phyloP scores from a whole-genome alignment of 2,797 vertebrate species.

The Manis pentadactyla region DNA sequence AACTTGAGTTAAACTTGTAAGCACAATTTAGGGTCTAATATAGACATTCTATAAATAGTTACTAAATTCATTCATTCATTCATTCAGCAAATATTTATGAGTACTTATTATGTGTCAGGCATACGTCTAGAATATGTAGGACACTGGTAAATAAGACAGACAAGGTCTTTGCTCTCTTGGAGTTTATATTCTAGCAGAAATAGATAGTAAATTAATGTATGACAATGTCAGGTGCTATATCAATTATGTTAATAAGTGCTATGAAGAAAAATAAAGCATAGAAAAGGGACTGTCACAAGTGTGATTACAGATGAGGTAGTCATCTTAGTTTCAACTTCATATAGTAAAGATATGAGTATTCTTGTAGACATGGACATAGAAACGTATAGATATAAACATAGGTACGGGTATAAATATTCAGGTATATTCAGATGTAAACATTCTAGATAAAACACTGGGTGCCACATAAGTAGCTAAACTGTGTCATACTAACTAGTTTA shows the following conservation, averaged over 20 bases:
- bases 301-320: neutral
- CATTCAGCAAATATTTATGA: slow-evolving; percentile 25
- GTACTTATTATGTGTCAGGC: neutral
- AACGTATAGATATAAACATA: neutral
- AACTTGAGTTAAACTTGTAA: neutral
- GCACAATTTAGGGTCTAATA: neutral
- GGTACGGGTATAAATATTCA: neutral
- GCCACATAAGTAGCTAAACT: neutral
- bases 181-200: neutral
- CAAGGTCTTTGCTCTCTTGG: neutral
- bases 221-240: neutral
- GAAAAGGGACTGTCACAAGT: neutral
- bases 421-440: neutral
- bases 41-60: neutral
- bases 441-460: neutral
- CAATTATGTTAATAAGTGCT: neutral
- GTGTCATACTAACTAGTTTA: neutral
- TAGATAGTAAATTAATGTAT: neutral
- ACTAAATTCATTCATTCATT: neutral
- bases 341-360: neutral
- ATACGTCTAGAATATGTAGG: neutral
- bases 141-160: neutral
- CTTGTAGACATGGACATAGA: neutral
- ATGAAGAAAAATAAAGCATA: slow-evolving; percentile 23
- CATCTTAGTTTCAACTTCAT: slow-evolving; percentile 7